Base-by-base conservation (phyloP, 2,888 invertebrate genomes). In the Choristoneura rosaceana region DNA sequence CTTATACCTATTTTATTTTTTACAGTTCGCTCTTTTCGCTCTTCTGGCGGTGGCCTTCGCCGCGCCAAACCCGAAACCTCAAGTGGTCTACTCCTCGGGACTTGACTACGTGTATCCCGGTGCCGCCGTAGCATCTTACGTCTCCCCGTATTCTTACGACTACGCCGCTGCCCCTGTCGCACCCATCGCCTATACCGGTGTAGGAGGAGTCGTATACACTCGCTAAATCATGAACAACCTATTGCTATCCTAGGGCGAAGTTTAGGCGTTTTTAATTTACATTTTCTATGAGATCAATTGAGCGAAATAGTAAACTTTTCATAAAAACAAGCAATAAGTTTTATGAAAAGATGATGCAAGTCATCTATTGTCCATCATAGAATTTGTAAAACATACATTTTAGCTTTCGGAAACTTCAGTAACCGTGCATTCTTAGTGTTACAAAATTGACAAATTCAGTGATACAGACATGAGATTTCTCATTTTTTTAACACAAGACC, bases 1-100 rank as follows among this genome's bases (percentile, higher is more conserved):
- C 25, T 25, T 10, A 10, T 4, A 15, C 3, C 45, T 0, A 41
- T 17, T 34, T 71, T 68, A 45, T 74, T 65, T 7, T 79, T 87
- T 82, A 15, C 83, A 95, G 95, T 82, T 95, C 77, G 87, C 93
- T 60, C 81, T 95, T 71, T 90, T 94, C 80, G 95, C 94, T 77
- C 77, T 95, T 73, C 74, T 95, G 83, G 95, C 93, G 41, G 86
- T 93, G 75, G 94, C 94, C 45, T 83, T 92, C 73, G 95, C 95
- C 65, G 91, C 90, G 12, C 94, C 94, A 10, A 87, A 82, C 73
- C 88, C 89, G 0, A 84, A 86, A 12, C 86, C 90, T 4, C 89
- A 90, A 74, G 12, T 81, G 60, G 52, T 87, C 10, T 89, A 90
- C 82, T 69, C 87, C 3, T 62, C 83, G 0, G 88, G 87, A 4